These are phyloP conservation scores for Strix aluco DNA, from an alignment of 2,113 vertebrate genomes.

Conservation along the genomic window DNA sequence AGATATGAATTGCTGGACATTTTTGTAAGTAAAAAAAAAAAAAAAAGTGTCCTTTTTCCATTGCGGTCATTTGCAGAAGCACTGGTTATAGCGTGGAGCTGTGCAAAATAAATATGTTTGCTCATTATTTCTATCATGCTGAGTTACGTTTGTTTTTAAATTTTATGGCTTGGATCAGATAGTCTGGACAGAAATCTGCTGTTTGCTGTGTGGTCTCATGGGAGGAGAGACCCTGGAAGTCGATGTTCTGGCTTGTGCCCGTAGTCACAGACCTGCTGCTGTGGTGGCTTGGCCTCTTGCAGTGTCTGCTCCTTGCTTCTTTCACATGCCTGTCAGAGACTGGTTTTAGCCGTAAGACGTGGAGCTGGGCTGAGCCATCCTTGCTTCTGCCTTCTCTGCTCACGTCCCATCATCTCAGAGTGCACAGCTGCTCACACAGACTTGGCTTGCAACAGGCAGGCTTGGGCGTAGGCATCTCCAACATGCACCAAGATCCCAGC, in stretches of 20 bases:
- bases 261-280: background rate
- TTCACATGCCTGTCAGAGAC: background rate
- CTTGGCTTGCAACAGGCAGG: background rate
- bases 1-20: slow-evolving; percentile 70
- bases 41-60: background rate
- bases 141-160: background rate
- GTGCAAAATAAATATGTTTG: background rate
- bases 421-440: background rate
- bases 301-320: background rate
- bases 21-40: slow-evolving; percentile 78
- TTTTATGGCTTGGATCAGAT: background rate
- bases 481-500: background rate
- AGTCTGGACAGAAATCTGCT: background rate
- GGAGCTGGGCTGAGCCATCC: background rate
- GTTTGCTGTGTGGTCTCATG: background rate
- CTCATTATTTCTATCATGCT: background rate
- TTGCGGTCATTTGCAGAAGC: background rate
- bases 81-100: background rate
- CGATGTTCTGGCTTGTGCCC: background rate
- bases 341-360: rapidly evolving
- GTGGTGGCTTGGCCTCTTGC: background rate
- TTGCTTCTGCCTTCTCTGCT: background rate
- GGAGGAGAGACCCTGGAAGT: background rate
- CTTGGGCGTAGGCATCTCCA: background rate
- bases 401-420: background rate